These are phyloP conservation scores for Dyspetes luteomarginatus DNA, from an alignment of 2,888 invertebrate species.

Conservation along the genomic window DNA sequence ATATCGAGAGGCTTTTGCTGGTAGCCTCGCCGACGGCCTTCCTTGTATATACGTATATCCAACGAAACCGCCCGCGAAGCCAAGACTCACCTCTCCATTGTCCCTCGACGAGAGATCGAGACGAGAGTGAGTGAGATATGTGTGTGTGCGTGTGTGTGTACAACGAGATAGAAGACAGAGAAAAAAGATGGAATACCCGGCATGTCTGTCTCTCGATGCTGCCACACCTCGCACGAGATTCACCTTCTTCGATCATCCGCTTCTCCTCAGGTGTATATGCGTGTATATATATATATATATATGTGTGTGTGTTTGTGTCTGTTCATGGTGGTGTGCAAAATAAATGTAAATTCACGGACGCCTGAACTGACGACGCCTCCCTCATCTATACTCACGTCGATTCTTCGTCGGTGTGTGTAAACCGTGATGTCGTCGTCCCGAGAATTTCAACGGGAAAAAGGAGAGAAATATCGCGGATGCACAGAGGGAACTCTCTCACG, in stretches of 20 bases:
- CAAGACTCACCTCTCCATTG: conserved; percentile 65
- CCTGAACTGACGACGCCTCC: conserved; percentile 59
- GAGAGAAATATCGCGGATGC: conserved; percentile 47
- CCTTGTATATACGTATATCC: conserved; percentile 36
- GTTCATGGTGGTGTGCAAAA: conserved; percentile 57
- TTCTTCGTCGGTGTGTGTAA: conserved; percentile 21
- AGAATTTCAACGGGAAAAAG: conserved; percentile 37
- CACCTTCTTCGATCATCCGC: conserved; percentile 63
- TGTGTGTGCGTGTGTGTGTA: neutral
- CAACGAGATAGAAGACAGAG: conserved; percentile 31
- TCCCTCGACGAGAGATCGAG: conserved; percentile 63
- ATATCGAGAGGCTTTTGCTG: conserved; percentile 51
- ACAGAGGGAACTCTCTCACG: conserved; percentile 53
- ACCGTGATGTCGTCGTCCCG: conserved; percentile 38
- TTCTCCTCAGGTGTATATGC: conserved; percentile 2
- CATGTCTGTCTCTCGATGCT: conserved; percentile 59
- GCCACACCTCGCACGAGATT: conserved; percentile 68
- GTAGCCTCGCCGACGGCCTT: conserved; percentile 67
- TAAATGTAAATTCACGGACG: conserved; percentile 68
- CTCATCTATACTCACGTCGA: conserved; percentile 41
- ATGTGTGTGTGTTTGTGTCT: neutral
- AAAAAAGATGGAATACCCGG: conserved; percentile 62
- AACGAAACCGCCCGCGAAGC: conserved; percentile 61
- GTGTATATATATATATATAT: neutral
- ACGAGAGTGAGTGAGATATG: conserved; percentile 44